Evolutionary conservation across 2,797 vertebrate genomes (phyloP).

Genomic region (Pseudomugil gertrudae): DNA sequence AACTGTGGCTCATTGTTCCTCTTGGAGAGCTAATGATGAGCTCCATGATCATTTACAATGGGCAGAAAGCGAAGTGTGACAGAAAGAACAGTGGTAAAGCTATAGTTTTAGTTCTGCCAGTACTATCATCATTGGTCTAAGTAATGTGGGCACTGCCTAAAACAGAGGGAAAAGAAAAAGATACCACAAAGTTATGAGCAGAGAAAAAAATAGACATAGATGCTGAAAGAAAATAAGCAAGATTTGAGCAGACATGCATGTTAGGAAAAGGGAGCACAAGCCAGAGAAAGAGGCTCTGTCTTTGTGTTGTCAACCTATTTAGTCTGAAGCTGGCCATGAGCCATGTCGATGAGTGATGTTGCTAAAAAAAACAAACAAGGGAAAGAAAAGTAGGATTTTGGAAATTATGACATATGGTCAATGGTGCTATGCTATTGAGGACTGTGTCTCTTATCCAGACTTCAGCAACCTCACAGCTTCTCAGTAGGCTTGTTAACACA

Average conservation of each 20-base stretch:
- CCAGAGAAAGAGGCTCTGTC: slow-evolving; percentile 48
- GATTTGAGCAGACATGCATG: slow-evolving; percentile 45
- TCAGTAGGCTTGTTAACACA: slow-evolving; percentile 66
- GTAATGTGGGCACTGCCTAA: slow-evolving; percentile 6
- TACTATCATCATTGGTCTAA: slow-evolving; percentile 32
- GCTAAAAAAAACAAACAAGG: slow-evolving; percentile 68
- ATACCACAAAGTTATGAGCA: slow-evolving; percentile 10
- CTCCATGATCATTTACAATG: slow-evolving; percentile 62
- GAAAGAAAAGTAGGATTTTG: slow-evolving; percentile 64
- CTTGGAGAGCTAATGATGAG: slow-evolving; percentile 73
- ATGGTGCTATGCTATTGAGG: slow-evolving; percentile 45
- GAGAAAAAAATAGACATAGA: slow-evolving; percentile 24
- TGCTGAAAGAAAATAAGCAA: slow-evolving; percentile 26
- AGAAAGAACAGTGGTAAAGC: slow-evolving; percentile 50
- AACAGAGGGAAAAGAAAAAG: slow-evolving; percentile 21
- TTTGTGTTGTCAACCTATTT: slow-evolving; percentile 68
- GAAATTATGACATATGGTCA: slow-evolving; percentile 66
- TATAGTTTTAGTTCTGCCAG: slow-evolving; percentile 24
- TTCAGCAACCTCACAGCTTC: slow-evolving; percentile 39
- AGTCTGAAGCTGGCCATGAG: slow-evolving; percentile 60
- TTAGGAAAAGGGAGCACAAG: slow-evolving; percentile 50
- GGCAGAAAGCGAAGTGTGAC: slow-evolving; percentile 44
- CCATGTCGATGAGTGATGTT: slow-evolving; percentile 70
- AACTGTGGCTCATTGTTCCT: slow-evolving; percentile 68
- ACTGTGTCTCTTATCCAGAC: slow-evolving; percentile 38